Percentiles rank a stretch among this genome's conserved stretches.
Conservation (phyloP, 2,888 invertebrate species). For the Lasioglossum villosulum region DNA sequence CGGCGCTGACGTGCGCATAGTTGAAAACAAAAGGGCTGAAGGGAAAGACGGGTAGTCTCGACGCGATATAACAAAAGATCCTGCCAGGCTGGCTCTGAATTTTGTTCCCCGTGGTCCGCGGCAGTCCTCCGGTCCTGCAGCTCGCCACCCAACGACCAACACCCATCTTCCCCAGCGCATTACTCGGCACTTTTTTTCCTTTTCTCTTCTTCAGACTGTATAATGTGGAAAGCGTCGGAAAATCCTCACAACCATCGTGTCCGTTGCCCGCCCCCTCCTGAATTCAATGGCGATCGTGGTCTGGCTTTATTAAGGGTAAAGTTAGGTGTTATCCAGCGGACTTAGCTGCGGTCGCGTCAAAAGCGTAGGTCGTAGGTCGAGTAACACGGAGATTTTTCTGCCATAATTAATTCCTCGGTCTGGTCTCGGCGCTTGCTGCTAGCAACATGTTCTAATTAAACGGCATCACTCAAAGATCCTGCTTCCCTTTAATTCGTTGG, state of each 20-base stretch:
- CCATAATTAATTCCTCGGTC: slow-evolving; percentile 14
- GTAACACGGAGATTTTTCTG: neutral
- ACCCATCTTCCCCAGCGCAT: slow-evolving; percentile 19
- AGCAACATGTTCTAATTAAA: slow-evolving; percentile 31
- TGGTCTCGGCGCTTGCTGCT: neutral
- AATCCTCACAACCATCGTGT: slow-evolving; percentile 53
- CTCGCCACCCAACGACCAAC: neutral
- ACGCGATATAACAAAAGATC: slow-evolving; percentile 70
- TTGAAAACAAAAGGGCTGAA: slow-evolving; percentile 50
- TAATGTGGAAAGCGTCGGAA: slow-evolving; percentile 60
- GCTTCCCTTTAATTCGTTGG: slow-evolving; percentile 4
- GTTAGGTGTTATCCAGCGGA: slow-evolving; percentile 19
- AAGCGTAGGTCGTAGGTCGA: neutral
- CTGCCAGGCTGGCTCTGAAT: slow-evolving; percentile 63
- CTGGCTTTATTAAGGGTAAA: slow-evolving; percentile 62
- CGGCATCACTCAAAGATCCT: neutral
- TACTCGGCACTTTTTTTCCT: slow-evolving; percentile 13
- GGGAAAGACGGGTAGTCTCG: slow-evolving; percentile 63
- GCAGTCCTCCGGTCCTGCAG: neutral
- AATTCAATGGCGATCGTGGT: slow-evolving; percentile 62
- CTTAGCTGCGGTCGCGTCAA: neutral
- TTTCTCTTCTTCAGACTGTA: slow-evolving; percentile 20
- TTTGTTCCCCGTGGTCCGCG: slow-evolving; percentile 37
- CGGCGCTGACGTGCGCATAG: slow-evolving; percentile 34
- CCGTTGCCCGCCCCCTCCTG: slow-evolving; percentile 31